A percentile compares a stretch with the other conserved stretches of the same genome.
These are phyloP conservation scores for Urocyon cinereoargenteus DNA, from an alignment of 2,797 vertebrate genomes.

Conservation along the genomic window DNA sequence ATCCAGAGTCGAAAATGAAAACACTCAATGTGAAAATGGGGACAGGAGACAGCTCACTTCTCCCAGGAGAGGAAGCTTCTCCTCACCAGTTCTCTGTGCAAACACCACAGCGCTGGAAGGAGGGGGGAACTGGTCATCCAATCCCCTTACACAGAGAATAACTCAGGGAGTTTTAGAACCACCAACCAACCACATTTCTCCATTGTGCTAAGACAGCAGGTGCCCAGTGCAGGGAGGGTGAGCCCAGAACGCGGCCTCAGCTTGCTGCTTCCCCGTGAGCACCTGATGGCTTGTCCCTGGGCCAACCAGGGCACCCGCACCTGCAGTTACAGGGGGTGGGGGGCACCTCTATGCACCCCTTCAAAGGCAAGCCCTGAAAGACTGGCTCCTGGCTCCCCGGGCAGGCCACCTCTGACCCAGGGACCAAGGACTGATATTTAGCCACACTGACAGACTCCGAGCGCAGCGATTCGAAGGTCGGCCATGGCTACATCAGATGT, in stretches of 20 bases:
- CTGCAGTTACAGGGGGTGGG: neutral
- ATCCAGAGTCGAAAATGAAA: neutral
- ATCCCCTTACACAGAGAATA: neutral
- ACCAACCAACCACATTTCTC: neutral
- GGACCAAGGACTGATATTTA: neutral
- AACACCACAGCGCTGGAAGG: neutral
- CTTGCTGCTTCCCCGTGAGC: neutral
- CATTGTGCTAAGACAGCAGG: neutral
- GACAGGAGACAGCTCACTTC: neutral
- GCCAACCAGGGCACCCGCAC: neutral
- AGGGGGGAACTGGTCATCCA: neutral
- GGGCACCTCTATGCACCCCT: neutral
- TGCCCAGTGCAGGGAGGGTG: neutral
- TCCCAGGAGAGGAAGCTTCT: neutral
- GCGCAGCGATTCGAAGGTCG: too few relatives aligned
- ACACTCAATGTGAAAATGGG: neutral
- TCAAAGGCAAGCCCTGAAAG: neutral
- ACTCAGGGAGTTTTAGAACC: neutral
- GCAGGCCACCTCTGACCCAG: neutral
- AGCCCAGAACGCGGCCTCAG: rapidly evolving
- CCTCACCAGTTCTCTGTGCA: neutral
- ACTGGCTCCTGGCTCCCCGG: neutral
- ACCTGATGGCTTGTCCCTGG: rapidly evolving
- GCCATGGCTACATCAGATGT: neutral
- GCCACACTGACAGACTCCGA: neutral